Base-by-base conservation (phyloP, 1,140 invertebrate species). In the Nasonia vitripennis region DNA sequence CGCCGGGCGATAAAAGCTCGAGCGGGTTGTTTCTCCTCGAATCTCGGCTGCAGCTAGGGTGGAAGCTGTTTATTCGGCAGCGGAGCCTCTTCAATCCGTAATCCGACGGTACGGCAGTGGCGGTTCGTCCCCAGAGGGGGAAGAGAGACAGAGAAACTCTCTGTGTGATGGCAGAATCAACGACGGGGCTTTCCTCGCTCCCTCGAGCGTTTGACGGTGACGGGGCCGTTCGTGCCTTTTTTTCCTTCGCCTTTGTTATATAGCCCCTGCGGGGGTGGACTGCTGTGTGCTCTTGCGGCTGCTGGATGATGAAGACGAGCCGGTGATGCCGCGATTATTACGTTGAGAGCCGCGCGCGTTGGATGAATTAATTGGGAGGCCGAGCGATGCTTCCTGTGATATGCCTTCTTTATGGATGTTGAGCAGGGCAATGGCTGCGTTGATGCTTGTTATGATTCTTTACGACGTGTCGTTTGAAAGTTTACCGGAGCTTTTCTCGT, bases 1-100 rank as follows among this genome's bases (percentile, higher is more conserved):
- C 34, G 34, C 34, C 3, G 34, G 34, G 55, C 78, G 34, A 68
- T 81, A 81, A 73, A 73, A 51, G 68, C 23, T 68, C 55, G 6
- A 70, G 20, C 37, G 27, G 51, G 67, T 81, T 81, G 37, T 23
- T 37, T 4, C 34, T 37, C 34, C 34, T 62, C 41, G 23, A 51
- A 73, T 81, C 79, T 48, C 68, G 51, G 55, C 31, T 17, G 48
- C 45, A 27, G 45, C n/a, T 12, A 10, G 89, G 90, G 89, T 6
- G 68, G 17, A 20, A 4, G 20, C 87, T 93, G 92, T 93, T 93
- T 93, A 92, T 92, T 92, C 91, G 90, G 89, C 92, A n/a, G 92
- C 92, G 90, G 91, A 88, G 90, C 88, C 91, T 92, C 91, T 93
- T 88, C 87, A 90, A 77, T 86, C 88, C 86, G 74, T 93, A 93